Conservation (phyloP, 2,797 vertebrate genomes). For the Tadarida brasiliensis region DNA sequence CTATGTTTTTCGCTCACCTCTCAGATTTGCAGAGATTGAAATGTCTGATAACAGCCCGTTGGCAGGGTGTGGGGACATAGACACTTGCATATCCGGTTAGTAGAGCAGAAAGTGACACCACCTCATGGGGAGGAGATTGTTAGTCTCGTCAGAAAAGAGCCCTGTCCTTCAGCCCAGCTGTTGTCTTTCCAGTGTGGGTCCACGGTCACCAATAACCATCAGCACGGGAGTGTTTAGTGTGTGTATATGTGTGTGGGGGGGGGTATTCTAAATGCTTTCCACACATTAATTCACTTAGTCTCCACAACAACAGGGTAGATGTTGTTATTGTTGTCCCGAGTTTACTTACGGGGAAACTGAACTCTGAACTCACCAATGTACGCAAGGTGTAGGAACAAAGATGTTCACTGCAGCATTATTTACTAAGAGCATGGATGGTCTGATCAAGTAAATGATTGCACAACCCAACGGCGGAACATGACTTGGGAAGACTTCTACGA, state of each 20-base stretch:
- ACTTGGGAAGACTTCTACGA: not conserved
- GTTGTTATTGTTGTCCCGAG: not conserved
- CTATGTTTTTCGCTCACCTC: not conserved
- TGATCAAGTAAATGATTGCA: not conserved
- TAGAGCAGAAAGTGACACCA: not conserved
- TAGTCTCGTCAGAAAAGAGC: not conserved
- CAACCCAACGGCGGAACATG: fast-evolving
- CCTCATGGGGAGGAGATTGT: not conserved
- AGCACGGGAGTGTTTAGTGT: fast-evolving
- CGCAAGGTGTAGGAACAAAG: not conserved
- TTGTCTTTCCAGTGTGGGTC: not conserved
- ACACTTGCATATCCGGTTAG: conserved; percentile 50
- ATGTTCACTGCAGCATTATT: fast-evolving
- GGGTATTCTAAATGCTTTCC: not conserved
- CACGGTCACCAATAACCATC: fast-evolving
- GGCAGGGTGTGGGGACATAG: conserved; percentile 55
- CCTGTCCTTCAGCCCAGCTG: not conserved
- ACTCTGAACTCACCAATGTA: not conserved
- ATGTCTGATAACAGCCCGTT: conserved; percentile 53
- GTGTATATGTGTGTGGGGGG: too few species aligned
- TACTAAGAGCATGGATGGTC: not conserved
- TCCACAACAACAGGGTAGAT: too few species aligned
- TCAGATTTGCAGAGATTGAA: conserved; percentile 68
- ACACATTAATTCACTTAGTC: fast-evolving
- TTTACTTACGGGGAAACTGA: not conserved